Conservation (phyloP, 2,888 invertebrate species). For the Trissolcus japonicus region DNA sequence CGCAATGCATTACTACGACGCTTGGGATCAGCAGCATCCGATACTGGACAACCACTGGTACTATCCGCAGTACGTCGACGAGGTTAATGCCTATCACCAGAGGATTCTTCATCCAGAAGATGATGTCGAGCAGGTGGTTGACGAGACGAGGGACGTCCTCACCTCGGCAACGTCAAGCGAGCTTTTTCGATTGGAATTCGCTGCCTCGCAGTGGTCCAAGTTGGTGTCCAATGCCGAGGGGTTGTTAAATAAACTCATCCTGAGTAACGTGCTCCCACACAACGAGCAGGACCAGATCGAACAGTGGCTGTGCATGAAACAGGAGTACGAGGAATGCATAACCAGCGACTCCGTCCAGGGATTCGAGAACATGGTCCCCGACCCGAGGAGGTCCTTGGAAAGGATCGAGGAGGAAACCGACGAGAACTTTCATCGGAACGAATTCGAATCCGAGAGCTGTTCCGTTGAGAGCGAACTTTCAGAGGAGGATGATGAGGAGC, state of each 20-base stretch:
- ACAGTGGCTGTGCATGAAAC: slow-evolving; percentile 90
- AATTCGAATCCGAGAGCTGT: slow-evolving; percentile 70
- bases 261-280: slow-evolving; percentile 83
- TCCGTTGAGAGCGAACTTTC: slow-evolving; percentile 76
- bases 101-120: slow-evolving; percentile 63
- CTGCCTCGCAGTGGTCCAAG: slow-evolving; percentile 88
- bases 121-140: slow-evolving; percentile 69
- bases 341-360: slow-evolving; percentile 78
- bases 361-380: slow-evolving; percentile 71
- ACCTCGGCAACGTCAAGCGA: slow-evolving; percentile 72
- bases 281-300: slow-evolving; percentile 86
- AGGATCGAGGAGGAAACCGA: slow-evolving; percentile 78
- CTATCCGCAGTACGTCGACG: slow-evolving; percentile 55
- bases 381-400: slow-evolving; percentile 78
- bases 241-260: slow-evolving; percentile 85
- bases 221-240: slow-evolving; percentile 90
- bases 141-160: slow-evolving; percentile 69
- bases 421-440: slow-evolving; percentile 67
- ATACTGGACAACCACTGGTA: slow-evolving; percentile 54
- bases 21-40: slow-evolving; percentile 40
- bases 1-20: slow-evolving; percentile 44
- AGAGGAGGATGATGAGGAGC: slow-evolving; percentile 75
- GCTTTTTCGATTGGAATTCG: slow-evolving; percentile 87
- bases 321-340: slow-evolving; percentile 91
- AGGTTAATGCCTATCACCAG: slow-evolving; percentile 48